Evolutionary conservation across 2,113 vertebrate species (phyloP).

Genomic region (Eubucco bourcierii): DNA sequence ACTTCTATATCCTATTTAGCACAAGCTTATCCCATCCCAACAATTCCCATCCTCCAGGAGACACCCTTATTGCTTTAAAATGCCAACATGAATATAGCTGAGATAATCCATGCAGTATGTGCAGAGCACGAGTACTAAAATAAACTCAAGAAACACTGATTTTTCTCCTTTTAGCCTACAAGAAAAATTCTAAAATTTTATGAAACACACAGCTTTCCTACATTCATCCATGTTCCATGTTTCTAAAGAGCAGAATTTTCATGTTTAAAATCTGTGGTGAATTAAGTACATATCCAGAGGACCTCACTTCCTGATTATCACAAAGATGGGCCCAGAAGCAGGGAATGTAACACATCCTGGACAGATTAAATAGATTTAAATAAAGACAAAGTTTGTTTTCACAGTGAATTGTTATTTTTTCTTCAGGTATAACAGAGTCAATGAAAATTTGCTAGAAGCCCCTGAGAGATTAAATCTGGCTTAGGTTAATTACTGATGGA

Average conservation of each 20-base stretch:
- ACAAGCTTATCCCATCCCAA: not conserved
- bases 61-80: too few relatives aligned
- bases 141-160: not conserved
- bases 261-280: not conserved
- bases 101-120: not conserved
- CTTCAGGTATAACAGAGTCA: not conserved
- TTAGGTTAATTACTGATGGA: not conserved
- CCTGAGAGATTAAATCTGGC: not conserved
- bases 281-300: not conserved
- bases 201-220: not conserved
- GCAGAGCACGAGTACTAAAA: not conserved
- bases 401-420: not conserved
- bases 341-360: fast-evolving
- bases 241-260: too few relatives aligned
- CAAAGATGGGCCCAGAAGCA: not conserved
- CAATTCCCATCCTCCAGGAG: not conserved
- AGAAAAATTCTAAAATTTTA: not conserved
- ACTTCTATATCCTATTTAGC: not conserved
- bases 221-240: not conserved
- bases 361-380: not conserved
- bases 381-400: not conserved
- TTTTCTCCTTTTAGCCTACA: not conserved
- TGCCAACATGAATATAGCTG: too few relatives aligned
- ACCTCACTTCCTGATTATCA: not conserved
- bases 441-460: not conserved